Evolutionary conservation across 1,140 invertebrate species (phyloP), one percentile per base, ranked within the genome.

Genomic region (Zaprionus nigranus): DNA sequence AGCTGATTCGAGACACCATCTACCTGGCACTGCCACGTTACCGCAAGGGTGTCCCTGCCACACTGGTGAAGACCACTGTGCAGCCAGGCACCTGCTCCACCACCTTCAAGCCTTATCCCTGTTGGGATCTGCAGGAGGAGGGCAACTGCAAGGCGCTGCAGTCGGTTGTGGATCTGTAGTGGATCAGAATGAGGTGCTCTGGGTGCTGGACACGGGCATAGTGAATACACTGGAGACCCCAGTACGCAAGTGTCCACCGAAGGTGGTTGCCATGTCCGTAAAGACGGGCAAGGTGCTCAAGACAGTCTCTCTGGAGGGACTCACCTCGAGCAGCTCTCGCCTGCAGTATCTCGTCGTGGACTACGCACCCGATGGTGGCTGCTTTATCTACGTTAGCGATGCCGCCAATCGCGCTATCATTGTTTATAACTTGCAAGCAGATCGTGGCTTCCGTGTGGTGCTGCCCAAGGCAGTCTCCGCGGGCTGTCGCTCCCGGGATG

Each of bases 331-430:
- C 17, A 83, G 87, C 13, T 94, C 94, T 0, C 93, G 94, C 1
- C 77, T 95, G 3, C 95, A 95, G 69, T 95, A 95, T 79, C 67
- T 95, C 7, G 93, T 94, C 13, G 93, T 95, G n/a, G 95, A 95
- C 53, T 95, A 95, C 75, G 74, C 84, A 0, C 80, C 82, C 13
- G 93, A 95, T 66, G 94, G 93, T 2, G 90, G 93, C 1, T 92
- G 88, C 59, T 95, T 94, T 68, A 88, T 95, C 12, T 96, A 95
- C 77, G 93, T 96, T 1, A 94, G 94, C 24, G 95, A 96, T 91
- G 95, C 95, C 2, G 94, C 94, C 1, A 93, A 94, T 13, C 91
- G 94, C 17, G 94, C 95, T 0, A 94, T 96, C 26, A 91, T 96
- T 11, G 95, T 96, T 0, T 95, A 94, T 70, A 95, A 96, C 76